phyloP scores from a whole-genome alignment of 2,888 invertebrate genomes.

The Melolontha melolontha region DNA sequence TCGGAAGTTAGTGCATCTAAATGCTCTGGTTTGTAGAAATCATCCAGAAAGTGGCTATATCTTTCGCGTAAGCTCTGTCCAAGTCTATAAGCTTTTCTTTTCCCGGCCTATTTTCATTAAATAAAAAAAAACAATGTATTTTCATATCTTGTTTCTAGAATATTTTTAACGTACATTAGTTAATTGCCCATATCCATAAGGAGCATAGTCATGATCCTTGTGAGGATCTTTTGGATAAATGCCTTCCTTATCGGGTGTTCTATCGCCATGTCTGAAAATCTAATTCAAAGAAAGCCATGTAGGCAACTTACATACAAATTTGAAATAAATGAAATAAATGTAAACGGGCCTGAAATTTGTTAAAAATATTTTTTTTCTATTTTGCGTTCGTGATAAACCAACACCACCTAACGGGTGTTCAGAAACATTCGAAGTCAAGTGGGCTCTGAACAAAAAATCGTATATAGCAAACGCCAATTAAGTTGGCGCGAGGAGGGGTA shows the following conservation, averaged over 20 bases:
- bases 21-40: slow-evolving; percentile 10
- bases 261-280: slow-evolving; percentile 41
- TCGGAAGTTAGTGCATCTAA: slow-evolving; percentile 28
- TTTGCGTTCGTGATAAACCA: too few species aligned
- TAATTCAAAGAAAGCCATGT: not conserved
- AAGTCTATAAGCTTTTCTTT: slow-evolving; percentile 28
- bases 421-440: too few species aligned
- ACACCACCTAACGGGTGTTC: too few species aligned
- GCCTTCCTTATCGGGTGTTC: slow-evolving; percentile 29
- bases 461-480: too few species aligned
- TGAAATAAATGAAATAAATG: too few species aligned
- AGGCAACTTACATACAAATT: too few species aligned
- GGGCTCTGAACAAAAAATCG: too few species aligned
- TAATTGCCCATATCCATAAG: slow-evolving; percentile 35
- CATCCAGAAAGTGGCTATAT: slow-evolving; percentile 23
- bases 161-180: slow-evolving; percentile 31
- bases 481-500: too few species aligned
- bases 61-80: slow-evolving; percentile 24
- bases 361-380: too few species aligned
- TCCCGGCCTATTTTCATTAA: slow-evolving; percentile 26
- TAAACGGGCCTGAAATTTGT: too few species aligned
- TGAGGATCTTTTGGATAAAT: slow-evolving; percentile 37
- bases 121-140: not conserved
- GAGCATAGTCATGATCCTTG: slow-evolving; percentile 17
- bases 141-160: not conserved